Conservation (phyloP, 2,113 vertebrate species). For the Petromus typicus region DNA sequence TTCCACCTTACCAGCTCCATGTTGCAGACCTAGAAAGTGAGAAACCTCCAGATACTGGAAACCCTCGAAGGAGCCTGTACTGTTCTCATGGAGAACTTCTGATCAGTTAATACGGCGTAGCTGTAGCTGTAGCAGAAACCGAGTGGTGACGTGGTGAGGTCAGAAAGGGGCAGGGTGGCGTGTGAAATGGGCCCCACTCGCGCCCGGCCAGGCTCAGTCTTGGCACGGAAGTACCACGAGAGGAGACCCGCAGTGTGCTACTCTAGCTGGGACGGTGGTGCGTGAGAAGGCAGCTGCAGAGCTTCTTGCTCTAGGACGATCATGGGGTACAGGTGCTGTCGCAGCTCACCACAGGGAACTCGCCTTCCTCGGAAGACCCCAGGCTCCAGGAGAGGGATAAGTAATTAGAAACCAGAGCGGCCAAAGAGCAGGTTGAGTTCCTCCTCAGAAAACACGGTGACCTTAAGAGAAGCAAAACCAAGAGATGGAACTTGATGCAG, state of each 20-base stretch:
- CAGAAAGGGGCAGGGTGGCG: not conserved
- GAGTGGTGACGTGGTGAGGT: not conserved
- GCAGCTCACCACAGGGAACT: not conserved
- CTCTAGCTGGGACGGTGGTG: not conserved
- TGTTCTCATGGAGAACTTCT: not conserved
- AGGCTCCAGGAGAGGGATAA: no score
- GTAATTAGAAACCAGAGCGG: not conserved
- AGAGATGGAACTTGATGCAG: not conserved
- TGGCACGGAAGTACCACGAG: fast-evolving
- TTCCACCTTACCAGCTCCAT: not conserved
- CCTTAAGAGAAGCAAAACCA: not conserved
- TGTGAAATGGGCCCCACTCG: no score
- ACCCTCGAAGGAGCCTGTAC: not conserved
- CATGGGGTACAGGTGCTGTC: not conserved
- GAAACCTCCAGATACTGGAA: not conserved
- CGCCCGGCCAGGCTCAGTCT: not conserved
- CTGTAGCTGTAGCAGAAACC: not conserved
- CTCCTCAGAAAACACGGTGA: not conserved
- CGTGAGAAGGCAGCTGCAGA: not conserved
- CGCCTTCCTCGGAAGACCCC: no score
- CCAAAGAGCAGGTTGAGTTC: not conserved
- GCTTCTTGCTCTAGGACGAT: not conserved
- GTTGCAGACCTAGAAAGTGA: not conserved
- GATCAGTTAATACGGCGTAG: not conserved
- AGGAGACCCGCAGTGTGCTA: not conserved